phyloP scores from a whole-genome alignment of 1,140 invertebrate species.

The Camponotus vicinus region DNA sequence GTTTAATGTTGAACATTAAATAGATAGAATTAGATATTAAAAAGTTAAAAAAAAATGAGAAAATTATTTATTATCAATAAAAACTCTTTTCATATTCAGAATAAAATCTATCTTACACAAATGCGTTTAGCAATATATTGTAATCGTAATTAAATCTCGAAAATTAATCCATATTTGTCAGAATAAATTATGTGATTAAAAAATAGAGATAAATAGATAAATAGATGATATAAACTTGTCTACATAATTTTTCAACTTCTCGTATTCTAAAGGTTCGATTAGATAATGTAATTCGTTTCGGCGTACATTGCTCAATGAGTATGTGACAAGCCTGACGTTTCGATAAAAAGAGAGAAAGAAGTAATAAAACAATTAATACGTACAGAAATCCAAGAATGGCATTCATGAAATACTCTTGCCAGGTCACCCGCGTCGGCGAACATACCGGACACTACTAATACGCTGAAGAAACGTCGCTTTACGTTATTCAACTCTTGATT shows the following conservation, averaged over 20 bases:
- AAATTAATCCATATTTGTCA: not conserved
- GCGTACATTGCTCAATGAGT: not conserved
- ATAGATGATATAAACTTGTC: not conserved
- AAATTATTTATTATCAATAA: not conserved
- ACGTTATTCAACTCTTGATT: constrained; percentile 81
- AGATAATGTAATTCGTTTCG: not conserved
- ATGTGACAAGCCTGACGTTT: not conserved
- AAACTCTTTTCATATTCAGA: not conserved
- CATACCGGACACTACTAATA: constrained; percentile 79
- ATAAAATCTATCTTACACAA: not conserved
- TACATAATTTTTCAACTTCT: constrained; percentile 4
- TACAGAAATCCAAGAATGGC: constrained; percentile 79
- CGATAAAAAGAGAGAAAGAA: not conserved
- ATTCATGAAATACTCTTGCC: constrained; percentile 65
- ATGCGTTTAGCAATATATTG: not conserved
- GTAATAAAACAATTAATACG: constrained; percentile 69
- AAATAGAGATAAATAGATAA: not conserved
- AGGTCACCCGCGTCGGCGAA: constrained; percentile 70
- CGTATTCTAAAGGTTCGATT: not conserved
- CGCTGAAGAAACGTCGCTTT: constrained; percentile 63
- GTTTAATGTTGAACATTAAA: not conserved
- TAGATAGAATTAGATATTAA: not conserved
- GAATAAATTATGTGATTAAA: not conserved
- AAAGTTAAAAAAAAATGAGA: not conserved
- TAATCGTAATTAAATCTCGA: not conserved